These are phyloP conservation scores for Apolygus lucorum DNA, from an alignment of 1,140 invertebrate species.

Conservation along the genomic window DNA sequence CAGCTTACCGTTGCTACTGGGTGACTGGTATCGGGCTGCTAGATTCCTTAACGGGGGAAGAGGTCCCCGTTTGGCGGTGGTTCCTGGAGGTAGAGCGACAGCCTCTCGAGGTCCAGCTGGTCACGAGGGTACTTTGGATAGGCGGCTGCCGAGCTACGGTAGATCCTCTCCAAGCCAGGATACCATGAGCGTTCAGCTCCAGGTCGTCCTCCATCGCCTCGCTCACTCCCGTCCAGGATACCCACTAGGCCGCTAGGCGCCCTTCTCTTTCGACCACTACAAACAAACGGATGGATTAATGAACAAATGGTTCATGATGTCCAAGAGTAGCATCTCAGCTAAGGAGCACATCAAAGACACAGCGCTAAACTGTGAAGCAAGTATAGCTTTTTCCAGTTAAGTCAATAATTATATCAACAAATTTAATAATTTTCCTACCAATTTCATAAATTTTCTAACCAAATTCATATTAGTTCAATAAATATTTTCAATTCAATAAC, in stretches of 20 bases:
- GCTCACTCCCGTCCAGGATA: neutral
- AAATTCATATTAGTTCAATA: too few species aligned
- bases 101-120: neutral
- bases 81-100: neutral
- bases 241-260: slow-evolving; percentile 7
- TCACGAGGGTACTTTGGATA: neutral
- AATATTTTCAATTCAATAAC: too few species aligned
- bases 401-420: too few species aligned
- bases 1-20: neutral
- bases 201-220: neutral
- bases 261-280: slow-evolving; percentile 19
- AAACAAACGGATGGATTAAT: neutral
- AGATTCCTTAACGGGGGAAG: neutral
- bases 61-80: neutral
- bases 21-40: neutral
- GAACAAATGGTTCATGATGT: too few species aligned
- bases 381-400: too few species aligned
- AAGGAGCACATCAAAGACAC: too few species aligned
- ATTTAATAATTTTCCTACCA: too few species aligned
- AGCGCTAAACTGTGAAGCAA: too few species aligned
- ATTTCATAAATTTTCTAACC: too few species aligned
- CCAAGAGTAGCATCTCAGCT: too few species aligned
- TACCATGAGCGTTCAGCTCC: neutral
- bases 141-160: neutral
- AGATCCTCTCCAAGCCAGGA: neutral